These are phyloP conservation scores for Hyperoodon ampullatus DNA, from an alignment of 2,113 vertebrate genomes.

Conservation along the genomic window DNA sequence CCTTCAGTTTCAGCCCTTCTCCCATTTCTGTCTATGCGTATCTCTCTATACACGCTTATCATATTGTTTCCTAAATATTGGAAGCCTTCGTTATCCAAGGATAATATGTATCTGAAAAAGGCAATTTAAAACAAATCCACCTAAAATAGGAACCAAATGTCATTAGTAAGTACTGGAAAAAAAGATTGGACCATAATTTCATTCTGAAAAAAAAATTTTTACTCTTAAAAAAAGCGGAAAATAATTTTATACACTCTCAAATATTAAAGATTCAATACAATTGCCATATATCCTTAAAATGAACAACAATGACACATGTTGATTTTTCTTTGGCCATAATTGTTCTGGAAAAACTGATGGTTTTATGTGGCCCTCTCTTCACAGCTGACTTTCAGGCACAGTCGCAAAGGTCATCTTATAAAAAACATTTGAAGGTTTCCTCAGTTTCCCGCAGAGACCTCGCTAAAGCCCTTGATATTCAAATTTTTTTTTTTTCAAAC, in stretches of 20 bases:
- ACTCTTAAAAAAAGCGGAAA: conserved; percentile 23
- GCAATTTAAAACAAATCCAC: not conserved
- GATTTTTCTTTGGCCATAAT: not conserved
- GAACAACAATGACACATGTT: not conserved
- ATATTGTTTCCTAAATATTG: not conserved
- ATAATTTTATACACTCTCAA: not conserved
- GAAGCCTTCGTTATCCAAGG: not conserved
- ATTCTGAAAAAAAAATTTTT: conserved; percentile 4
- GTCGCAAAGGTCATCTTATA: conserved; percentile 4
- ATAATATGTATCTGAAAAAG: not conserved
- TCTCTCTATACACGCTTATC: not conserved
- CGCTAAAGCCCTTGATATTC: not conserved
- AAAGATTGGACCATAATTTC: conserved; percentile 20
- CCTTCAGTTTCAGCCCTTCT: not conserved
- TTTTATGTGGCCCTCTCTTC: not conserved
- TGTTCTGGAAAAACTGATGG: not conserved
- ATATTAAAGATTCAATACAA: conserved; percentile 5
- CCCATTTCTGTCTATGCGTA: not conserved
- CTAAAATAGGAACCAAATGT: conserved; percentile 46
- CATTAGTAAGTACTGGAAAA: not conserved
- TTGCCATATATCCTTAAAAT: not conserved
- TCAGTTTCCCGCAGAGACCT: not conserved
- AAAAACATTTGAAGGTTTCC: not conserved
- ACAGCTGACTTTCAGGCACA: not conserved
- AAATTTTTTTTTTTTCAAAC: not conserved